phyloP scores from a whole-genome alignment of 2,797 vertebrate species.

The Carcharodon carcharias region DNA sequence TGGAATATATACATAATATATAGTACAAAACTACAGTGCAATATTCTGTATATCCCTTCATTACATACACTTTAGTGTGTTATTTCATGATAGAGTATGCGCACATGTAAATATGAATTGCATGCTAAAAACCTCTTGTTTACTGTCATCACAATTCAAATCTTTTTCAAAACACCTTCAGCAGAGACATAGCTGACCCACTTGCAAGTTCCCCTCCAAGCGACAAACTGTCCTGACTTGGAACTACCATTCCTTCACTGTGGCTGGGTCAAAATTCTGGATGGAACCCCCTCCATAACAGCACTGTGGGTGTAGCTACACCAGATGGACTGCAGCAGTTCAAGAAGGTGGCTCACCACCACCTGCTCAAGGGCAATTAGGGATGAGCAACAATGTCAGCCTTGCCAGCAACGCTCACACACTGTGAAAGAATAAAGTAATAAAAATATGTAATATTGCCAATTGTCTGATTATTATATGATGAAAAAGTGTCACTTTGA shows the following conservation, averaged over 20 bases:
- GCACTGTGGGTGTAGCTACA: not conserved
- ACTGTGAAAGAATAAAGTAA: not conserved
- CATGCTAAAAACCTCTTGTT: not conserved
- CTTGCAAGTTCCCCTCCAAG: not conserved
- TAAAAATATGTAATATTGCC: not conserved
- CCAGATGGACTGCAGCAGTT: not conserved
- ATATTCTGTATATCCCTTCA: not conserved
- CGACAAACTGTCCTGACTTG: not conserved
- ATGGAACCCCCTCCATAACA: not conserved
- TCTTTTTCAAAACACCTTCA: not conserved
- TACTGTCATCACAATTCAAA: not conserved
- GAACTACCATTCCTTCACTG: not conserved
- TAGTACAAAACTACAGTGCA: too few species aligned
- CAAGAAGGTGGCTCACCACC: not conserved
- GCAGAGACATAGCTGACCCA: not conserved
- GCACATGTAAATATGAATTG: not conserved
- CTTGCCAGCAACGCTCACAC: not conserved
- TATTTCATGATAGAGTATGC: not conserved
- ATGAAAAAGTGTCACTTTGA: not conserved
- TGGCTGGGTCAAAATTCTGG: not conserved
- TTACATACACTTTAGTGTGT: not conserved
- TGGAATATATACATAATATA: not conserved
- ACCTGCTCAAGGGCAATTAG: not conserved
- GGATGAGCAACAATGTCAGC: not conserved
- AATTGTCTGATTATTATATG: not conserved